Evolutionary conservation across 2,113 vertebrate species (phyloP), one percentile per base, ranked within the genome.

Genomic region (Caracal caracal): DNA sequence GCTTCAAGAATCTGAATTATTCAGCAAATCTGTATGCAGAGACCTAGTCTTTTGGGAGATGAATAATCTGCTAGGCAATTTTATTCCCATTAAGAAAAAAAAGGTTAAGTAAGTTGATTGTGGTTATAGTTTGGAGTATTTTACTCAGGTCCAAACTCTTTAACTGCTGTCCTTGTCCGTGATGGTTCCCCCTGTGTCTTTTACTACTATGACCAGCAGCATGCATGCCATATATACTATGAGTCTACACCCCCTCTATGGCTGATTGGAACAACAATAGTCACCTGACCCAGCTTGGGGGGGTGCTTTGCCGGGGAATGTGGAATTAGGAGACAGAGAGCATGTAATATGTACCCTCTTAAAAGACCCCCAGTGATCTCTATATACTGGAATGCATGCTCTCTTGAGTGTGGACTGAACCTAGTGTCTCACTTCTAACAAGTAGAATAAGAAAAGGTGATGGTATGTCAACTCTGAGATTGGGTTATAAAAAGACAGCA

Each of bases 1-100:
- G 2, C 49, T 49, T 75, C 47, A 95, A 79, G 22, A 26, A 49
- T 40, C 65, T 92, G 40, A 95, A 89, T 94, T 81, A 81, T 49
- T 19, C 53, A 76, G 59, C 95, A 97, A 80, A 80, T 59, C 10
- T 51, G 3, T 22, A 10, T 71, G 6, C 17, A 65, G 8, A 49
- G 63, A 71, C 56, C 13, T n/a, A 86, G 12, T 12, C 71, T 66
- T 75, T 79, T 16, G 9, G 35, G 5, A 59, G 5, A 17, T 65
- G 3, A 84, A 88, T 71, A 13, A 56, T 51, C 83, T 70, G 0
- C 35, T 76, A n/a, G 43, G 78, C 94, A 73, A 43, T 43, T 71
- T 59, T 53, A 65, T 53, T 86, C 30, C 24, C 15, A 7, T 61
- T 43, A 70, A 68, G 40, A 81, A 78, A 63, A 12, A 12, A 81